Base-by-base conservation (phyloP, 2,797 vertebrate species). In the Dermochelys coriacea region DNA sequence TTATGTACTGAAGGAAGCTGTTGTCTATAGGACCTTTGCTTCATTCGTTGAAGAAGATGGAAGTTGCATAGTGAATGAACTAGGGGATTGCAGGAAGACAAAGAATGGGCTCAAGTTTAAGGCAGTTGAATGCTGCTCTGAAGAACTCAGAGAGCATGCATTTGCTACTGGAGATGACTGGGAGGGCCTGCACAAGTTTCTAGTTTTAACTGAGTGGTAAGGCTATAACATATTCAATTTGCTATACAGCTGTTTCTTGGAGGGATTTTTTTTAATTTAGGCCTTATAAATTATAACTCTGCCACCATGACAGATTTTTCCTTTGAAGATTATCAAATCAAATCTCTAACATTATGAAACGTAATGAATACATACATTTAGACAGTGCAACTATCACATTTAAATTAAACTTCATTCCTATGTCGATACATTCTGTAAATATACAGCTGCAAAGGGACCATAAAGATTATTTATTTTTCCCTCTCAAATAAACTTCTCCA, bases 311-410 rank as follows among this genome's bases (percentile, higher is more conserved):
- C 37, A 71, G 68, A 37, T 41, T 21, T 37, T 55, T 74, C 27
- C 6, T 41, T 64, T 78, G 27, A 92, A 89, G 37, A 89, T n/a
- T 1, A 77, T 15, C 57, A 85, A 82, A 41, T 31, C 8, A 81
- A 55, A 55, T 29, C 81, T 41, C 68, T 23, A 50, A 1, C 79
- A 54, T 57, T 80, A 78, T n/a, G 81, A 88, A 91, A n/a, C n/a
- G 49, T 80, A 91, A 91, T 1, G 93, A 88, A 92, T 19, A 4
- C 25, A 87, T 21, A 18, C 8, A 68, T 84, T 86, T 86, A 27
- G 45, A 87, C 31, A 51, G 15, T 5, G 34, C 12, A 71, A 71
- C n/a, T 9, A 41, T 37, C n/a, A 37, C 5, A 5, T 71, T 71
- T 41, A 41, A 16, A 12, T 61, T 61, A 41, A 41, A 41, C 68